These are phyloP conservation scores for Oxytorus armatus DNA, from an alignment of 2,888 invertebrate species.

Conservation along the genomic window DNA sequence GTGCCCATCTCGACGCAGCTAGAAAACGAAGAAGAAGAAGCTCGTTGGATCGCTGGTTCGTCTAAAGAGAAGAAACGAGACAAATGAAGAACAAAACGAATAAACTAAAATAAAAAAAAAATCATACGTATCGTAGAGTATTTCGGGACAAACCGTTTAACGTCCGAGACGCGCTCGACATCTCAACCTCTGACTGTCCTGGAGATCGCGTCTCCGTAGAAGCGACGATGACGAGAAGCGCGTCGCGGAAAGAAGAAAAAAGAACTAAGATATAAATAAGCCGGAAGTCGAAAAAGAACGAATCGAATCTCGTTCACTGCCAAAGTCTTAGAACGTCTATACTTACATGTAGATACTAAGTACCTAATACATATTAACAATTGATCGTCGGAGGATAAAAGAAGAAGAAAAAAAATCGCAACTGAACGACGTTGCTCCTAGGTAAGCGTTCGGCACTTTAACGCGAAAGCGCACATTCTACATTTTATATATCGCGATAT, in stretches of 20 bases:
- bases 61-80: slow-evolving; percentile 11
- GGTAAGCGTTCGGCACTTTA: slow-evolving; percentile 23
- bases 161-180: not conserved
- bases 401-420: slow-evolving; percentile 37
- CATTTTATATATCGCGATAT: slow-evolving; percentile 32
- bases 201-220: slow-evolving; percentile 46
- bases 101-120: slow-evolving; percentile 19
- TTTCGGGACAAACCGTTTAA: slow-evolving; percentile 39
- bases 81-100: not conserved
- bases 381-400: slow-evolving; percentile 52
- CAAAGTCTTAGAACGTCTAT: slow-evolving; percentile 84
- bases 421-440: slow-evolving; percentile 27
- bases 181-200: slow-evolving; percentile 22
- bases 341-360: slow-evolving; percentile 78
- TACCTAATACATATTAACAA: slow-evolving; percentile 64
- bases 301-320: slow-evolving; percentile 83
- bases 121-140: slow-evolving; percentile 47
- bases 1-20: slow-evolving; percentile 83
- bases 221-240: slow-evolving; percentile 23
- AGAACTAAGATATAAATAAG: slow-evolving; percentile 36
- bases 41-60: slow-evolving; percentile 49
- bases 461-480: slow-evolving; percentile 31
- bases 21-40: slow-evolving; percentile 76
- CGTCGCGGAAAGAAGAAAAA: slow-evolving; percentile 41
- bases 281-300: slow-evolving; percentile 63